Conservation (phyloP, 2,113 vertebrate genomes). For the Ochotona princeps region DNA sequence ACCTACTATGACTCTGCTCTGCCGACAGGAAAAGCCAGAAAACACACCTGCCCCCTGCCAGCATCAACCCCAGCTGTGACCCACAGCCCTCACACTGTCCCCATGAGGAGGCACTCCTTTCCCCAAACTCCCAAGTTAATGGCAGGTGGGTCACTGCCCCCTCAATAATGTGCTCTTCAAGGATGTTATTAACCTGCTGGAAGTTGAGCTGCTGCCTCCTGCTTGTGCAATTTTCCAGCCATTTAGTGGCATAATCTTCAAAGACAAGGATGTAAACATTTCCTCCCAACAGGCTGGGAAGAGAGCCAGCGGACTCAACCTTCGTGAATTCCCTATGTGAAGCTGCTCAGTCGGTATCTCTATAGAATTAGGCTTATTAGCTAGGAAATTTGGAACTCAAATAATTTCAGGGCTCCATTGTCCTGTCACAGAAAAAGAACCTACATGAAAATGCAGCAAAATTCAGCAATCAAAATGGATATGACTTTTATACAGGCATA, state of each 20-base stretch:
- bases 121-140: neutral
- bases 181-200: constrained; percentile 63
- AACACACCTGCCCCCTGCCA: neutral
- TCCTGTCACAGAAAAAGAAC: neutral
- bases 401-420: neutral
- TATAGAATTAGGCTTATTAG: neutral
- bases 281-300: constrained; percentile 55
- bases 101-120: neutral
- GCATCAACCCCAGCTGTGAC: neutral
- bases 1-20: neutral
- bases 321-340: constrained; percentile 61
- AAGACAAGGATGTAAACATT: constrained; percentile 68
- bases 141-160: constrained; percentile 46
- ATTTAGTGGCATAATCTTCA: constrained; percentile 63
- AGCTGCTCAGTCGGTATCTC: constrained; percentile 40
- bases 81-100: neutral
- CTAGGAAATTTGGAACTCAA: constrained; percentile 37
- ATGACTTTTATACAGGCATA: neutral
- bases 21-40: neutral
- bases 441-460: constrained; percentile 9
- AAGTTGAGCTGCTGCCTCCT: neutral
- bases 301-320: constrained; percentile 55
- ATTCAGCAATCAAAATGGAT: constrained; percentile 4
- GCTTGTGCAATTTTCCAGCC: constrained; percentile 58
- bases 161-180: neutral